Evolutionary conservation across 1,140 invertebrate genomes (phyloP).

Genomic region (Pachypeltis micranthus): DNA sequence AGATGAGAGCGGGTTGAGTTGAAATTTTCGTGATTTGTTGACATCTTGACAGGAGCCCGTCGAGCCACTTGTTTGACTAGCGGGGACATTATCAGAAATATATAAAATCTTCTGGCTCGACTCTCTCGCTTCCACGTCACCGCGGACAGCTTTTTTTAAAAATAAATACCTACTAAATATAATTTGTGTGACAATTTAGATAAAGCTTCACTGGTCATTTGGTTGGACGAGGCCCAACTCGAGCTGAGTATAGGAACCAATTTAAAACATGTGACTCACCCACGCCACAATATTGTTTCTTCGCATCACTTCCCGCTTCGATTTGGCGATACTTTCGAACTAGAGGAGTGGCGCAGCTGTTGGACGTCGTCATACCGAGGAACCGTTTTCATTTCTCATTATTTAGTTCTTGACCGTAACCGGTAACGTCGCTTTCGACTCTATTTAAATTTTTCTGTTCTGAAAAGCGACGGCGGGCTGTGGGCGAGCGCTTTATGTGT

Average conservation of each 20-base stretch:
- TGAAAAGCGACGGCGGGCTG: too few species aligned
- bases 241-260: neutral
- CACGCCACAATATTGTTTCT: neutral
- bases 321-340: too few species aligned
- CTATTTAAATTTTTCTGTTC: too few species aligned
- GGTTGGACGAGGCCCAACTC: neutral
- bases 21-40: conserved; percentile 9
- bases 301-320: neutral
- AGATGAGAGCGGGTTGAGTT: too few species aligned
- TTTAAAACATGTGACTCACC: conserved; percentile 6
- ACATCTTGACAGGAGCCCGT: conserved; percentile 4
- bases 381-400: too few species aligned
- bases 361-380: too few species aligned
- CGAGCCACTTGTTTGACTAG: neutral
- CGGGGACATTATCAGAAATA: neutral
- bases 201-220: conserved; percentile 6
- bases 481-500: too few species aligned
- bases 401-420: too few species aligned
- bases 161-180: conserved; percentile 10
- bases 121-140: conserved; percentile 1
- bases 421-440: too few species aligned
- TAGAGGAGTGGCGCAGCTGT: too few species aligned
- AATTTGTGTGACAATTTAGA: conserved; percentile 10
- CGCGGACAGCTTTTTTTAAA: neutral
- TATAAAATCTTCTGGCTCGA: neutral